Conservation (phyloP, 2,797 vertebrate genomes). For the Bradypodion ventrale region DNA sequence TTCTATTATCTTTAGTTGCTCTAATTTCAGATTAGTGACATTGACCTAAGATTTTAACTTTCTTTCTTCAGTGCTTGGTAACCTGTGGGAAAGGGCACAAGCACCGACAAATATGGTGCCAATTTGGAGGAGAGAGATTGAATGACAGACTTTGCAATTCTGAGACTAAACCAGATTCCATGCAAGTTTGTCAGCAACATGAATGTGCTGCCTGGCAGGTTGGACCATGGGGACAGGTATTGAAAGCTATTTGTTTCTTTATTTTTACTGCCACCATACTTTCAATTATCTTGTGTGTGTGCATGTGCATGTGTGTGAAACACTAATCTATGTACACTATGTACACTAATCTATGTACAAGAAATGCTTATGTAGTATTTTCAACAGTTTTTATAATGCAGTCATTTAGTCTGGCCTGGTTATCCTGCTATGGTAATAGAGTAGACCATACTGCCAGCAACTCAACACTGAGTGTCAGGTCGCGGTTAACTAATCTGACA, state of each 20-base stretch:
- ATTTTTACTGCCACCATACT: not conserved
- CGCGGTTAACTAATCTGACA: no score
- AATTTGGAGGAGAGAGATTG: constrained; percentile 90
- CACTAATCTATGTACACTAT: no score
- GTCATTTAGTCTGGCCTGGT: no score
- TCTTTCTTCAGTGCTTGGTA: constrained; percentile 87
- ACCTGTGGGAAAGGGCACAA: constrained; percentile 97
- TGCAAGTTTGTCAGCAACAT: constrained; percentile 91
- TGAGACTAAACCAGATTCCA: constrained; percentile 86
- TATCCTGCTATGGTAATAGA: no score
- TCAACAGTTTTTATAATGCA: not conserved
- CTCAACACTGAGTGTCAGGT: no score
- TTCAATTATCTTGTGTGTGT: constrained; percentile 27
- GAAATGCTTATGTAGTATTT: not conserved
- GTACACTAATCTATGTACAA: no score
- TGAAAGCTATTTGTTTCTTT: constrained; percentile 36
- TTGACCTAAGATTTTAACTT: not conserved
- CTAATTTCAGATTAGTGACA: not conserved
- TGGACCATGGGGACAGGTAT: constrained; percentile 96
- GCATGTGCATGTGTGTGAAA: no score
- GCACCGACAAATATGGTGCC: constrained; percentile 95
- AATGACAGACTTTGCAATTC: constrained; percentile 87
- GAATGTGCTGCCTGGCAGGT: constrained; percentile 98
- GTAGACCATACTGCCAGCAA: no score
- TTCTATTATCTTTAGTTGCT: not conserved